These are phyloP conservation scores for Chymomyza costata DNA, from an alignment of 1,140 invertebrate species.

Conservation along the genomic window DNA sequence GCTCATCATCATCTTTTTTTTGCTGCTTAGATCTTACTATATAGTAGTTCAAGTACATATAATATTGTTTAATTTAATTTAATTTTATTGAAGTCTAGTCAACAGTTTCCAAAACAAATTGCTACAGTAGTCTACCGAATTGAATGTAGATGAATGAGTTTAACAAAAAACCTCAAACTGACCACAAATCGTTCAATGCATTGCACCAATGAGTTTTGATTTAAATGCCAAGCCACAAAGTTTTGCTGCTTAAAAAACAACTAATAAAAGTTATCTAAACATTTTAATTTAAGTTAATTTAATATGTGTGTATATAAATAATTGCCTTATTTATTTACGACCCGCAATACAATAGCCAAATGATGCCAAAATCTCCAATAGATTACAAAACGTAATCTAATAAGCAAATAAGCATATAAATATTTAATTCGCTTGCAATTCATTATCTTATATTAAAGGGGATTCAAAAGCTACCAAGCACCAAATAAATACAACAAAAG, in stretches of 20 bases:
- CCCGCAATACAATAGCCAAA: conserved; percentile 22
- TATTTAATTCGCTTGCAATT: conserved; percentile 61
- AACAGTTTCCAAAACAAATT: too few species aligned
- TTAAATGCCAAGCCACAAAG: conserved; percentile 53
- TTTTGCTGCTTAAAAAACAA: conserved; percentile 18
- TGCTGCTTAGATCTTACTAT: too few species aligned
- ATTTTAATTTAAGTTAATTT: conserved; percentile 37
- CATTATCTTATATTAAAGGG: conserved; percentile 65
- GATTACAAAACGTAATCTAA: conserved; percentile 36
- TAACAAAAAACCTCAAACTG: too few species aligned
- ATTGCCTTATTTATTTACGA: conserved; percentile 44
- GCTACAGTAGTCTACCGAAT: too few species aligned
- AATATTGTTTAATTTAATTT: too few species aligned
- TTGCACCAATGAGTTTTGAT: conserved; percentile 46
- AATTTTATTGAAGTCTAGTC: too few species aligned
- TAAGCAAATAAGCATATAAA: conserved; percentile 50
- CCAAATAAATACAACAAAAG: conserved; percentile 45
- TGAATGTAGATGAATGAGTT: too few species aligned
- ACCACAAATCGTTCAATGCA: too few species aligned
- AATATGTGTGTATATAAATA: conserved; percentile 9
- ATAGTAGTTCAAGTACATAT: too few species aligned
- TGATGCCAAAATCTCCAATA: too few species aligned
- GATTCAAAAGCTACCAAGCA: too few species aligned
- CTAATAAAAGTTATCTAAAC: conserved; percentile 33
- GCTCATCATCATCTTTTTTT: too few species aligned